Evolutionary conservation across 2,113 vertebrate species (phyloP).

Genomic region (Meleagris gallopavo): DNA sequence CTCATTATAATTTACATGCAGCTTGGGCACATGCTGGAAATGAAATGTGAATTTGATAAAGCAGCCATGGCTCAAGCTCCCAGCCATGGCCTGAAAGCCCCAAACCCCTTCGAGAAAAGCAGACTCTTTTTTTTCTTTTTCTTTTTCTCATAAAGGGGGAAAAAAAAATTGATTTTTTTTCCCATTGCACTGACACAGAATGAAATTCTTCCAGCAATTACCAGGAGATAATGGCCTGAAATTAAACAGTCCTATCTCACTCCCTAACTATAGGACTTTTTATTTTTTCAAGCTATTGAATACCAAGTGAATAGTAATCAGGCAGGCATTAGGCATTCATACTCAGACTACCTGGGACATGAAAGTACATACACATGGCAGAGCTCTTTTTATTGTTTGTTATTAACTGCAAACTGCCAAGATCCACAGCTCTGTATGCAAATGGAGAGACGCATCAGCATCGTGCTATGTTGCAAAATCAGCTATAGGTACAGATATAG

Average conservation of each 20-base stretch:
- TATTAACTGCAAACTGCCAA: slow-evolving; percentile 10
- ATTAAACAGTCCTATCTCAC: slow-evolving; percentile 75
- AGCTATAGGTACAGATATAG: not conserved
- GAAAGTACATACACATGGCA: slow-evolving; percentile 29
- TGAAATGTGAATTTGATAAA: slow-evolving; percentile 70
- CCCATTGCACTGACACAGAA: slow-evolving; percentile 43
- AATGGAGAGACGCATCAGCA: not conserved
- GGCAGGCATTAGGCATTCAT: slow-evolving; percentile 61
- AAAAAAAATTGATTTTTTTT: slow-evolving; percentile 31
- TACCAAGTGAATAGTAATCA: slow-evolving; percentile 66
- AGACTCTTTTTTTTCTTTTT: not conserved
- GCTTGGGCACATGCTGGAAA: slow-evolving; percentile 59
- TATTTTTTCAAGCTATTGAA: slow-evolving; percentile 57
- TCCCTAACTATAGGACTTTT: slow-evolving; percentile 58
- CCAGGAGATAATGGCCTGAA: slow-evolving; percentile 73
- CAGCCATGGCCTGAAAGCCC: slow-evolving; percentile 57
- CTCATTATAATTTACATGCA: slow-evolving; percentile 69
- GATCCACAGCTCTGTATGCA: not conserved
- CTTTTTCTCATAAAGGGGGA: not conserved
- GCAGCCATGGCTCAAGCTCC: not conserved
- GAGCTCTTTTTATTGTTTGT: slow-evolving; percentile 42
- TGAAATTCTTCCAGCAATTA: slow-evolving; percentile 77
- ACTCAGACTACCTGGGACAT: slow-evolving; percentile 59
- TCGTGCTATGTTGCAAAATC: not conserved
- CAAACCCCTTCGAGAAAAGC: slow-evolving; percentile 57